Evolutionary conservation across 2,113 vertebrate genomes (phyloP), one percentile per base, ranked within the genome.

Genomic region (Takifugu flavidus): DNA sequence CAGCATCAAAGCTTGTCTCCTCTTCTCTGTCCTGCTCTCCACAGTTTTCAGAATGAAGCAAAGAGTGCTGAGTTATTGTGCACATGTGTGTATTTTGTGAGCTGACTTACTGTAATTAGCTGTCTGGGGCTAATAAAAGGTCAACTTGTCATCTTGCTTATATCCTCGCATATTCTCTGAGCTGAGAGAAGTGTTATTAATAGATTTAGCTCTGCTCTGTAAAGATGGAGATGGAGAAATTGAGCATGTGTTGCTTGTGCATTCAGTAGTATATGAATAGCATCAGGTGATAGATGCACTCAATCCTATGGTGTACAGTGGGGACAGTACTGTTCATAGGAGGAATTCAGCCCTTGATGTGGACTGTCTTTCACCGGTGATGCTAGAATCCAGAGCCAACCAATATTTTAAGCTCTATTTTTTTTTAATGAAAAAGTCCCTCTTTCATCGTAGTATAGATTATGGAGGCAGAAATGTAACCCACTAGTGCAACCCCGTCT

Each of bases 211-310:
- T 7, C 26, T 46, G 55, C 34, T 59, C 25, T 49, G 52, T 52
- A 20, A 25, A 29, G 49, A 25, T 29, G 13, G 28, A 62, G 59
- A 74, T 45, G 52, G 43, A 67, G 49, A n/a, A 53, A 67, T 28
- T 31, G 14, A 68, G 63, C 65, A 62, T 51, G 63, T 82, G 82
- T 62, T 74, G 72, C 75, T 74, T 53, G 72, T 82, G 61, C 44
- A 62, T 76, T 78, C 57, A 53, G 45, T 50, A 25, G 79, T 65
- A 56, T 78, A 80, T 76, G 76, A 82, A 82, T 84, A 84, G 71
- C 75, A 49, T 10, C 12, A n/a, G 65, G 56, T 75, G 79, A 82
- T 52, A 70, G 72, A 67, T 74, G 42, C 59, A 65, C 42, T 59
- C 56, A n/a, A 59, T 71, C 49, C n/a, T 26, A 53, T 62, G 26